Base-by-base conservation (phyloP, 2,797 vertebrate species). In the Phaenicophaeus curvirostris region DNA sequence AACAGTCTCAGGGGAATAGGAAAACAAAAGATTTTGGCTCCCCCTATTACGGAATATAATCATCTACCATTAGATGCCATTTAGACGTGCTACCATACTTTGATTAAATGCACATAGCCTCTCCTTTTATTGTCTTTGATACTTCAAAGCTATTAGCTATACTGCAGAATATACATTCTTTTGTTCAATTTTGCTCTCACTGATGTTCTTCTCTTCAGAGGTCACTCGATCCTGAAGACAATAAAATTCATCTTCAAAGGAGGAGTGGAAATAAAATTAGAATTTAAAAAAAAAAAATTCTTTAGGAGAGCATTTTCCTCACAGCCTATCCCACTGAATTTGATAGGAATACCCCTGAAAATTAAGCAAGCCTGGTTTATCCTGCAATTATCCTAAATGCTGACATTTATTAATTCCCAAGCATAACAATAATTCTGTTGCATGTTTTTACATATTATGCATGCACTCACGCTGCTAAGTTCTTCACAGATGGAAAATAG, bases 401-500 rank as follows among this genome's bases (percentile, higher is more conserved):
- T 82, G 71, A 77, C 28, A 82, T 82, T 89, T 87, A 82, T 91
- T 93, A 74, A 86, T 85, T 80, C 50, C n/a, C 35, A 91, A 94
- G 50, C 59, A 90, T 42, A 93, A 88, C 48, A 94, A 92, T 67
- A 94, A 82, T 82, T 67, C 54, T 82, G 44, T 63, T 91, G 66
- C 76, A 48, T 86, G 41, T 74, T 96, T 94, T 91, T 76, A 90
- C 74, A 61, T 76, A 81, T 91, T 74, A 85, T 74, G 42, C 57
- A 76, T 69, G 53, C 67, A 85, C 37, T 93, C 42, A 77, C 1
- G 3, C 67, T 82, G 41, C 71, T 91, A 76, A 91, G 80, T 87
- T 97, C 91, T 94, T 94, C 77, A 73, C 83, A 95, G 71, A 16
- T 90, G 68, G 80, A 95, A 97, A 91, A 96, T 12, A 94, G 85